Percentiles rank a stretch among this genome's conserved stretches.
Evolutionary conservation across 2,888 invertebrate genomes (phyloP).

Genomic region (Polyommatus iphigenia): DNA sequence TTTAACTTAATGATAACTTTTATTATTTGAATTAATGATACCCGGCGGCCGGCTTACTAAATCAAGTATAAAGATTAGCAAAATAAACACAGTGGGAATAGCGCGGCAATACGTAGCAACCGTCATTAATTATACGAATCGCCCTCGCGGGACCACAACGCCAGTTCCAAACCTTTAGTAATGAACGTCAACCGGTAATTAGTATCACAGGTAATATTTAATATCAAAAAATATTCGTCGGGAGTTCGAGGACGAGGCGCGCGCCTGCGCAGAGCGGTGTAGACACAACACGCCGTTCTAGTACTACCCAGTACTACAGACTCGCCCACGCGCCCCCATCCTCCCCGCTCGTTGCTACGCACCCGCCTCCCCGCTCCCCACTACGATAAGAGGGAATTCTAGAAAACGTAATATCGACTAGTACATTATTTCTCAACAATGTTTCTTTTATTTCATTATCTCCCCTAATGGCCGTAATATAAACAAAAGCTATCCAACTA

Average conservation of each 20-base stretch:
- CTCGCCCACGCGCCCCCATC: constrained; percentile 70
- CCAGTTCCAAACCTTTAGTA: not conserved
- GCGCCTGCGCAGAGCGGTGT: constrained; percentile 70
- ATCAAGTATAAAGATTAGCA: not conserved
- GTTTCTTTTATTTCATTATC: constrained; percentile 8
- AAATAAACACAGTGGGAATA: not conserved
- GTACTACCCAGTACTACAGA: constrained; percentile 79
- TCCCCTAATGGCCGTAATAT: not conserved
- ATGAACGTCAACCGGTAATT: not conserved
- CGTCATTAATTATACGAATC: not conserved
- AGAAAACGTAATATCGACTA: constrained; percentile 46
- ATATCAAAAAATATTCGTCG: constrained; percentile 44
- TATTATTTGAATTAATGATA: not conserved
- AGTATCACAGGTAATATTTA: constrained; percentile 26
- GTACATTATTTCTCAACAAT: constrained; percentile 29
- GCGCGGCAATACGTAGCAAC: not conserved
- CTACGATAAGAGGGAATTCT: constrained; percentile 51
- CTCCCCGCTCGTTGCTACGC: constrained; percentile 59
- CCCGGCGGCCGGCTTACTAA: not conserved
- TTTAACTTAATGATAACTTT: not conserved
- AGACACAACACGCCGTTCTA: constrained; percentile 76
- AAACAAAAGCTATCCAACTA: not conserved
- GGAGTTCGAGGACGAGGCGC: constrained; percentile 41
- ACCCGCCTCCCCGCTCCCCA: constrained; percentile 45
- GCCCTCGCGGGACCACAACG: not conserved